These are phyloP conservation scores for Protobothrops flavoviridis DNA, from an alignment of 2,113 vertebrate genomes.

Conservation along the genomic window DNA sequence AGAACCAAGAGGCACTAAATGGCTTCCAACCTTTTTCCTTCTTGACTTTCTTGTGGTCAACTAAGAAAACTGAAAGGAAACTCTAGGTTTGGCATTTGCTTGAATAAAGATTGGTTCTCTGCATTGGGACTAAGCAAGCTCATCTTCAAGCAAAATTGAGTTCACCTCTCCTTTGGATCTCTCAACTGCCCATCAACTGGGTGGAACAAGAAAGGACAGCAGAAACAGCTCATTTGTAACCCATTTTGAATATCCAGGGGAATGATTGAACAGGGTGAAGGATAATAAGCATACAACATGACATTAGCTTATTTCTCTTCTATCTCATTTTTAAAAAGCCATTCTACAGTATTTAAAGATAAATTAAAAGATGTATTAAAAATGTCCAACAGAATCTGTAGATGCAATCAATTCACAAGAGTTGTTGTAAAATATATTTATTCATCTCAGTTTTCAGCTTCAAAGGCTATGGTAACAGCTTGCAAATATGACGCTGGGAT, in stretches of 20 bases:
- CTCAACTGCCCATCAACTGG: neutral
- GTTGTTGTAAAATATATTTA: neutral
- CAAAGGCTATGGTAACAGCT: neutral
- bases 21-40: neutral
- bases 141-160: neutral
- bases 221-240: neutral
- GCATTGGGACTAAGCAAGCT: neutral
- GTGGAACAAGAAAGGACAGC: neutral
- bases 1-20: neutral
- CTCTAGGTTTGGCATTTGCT: neutral
- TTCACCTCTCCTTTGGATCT: neutral
- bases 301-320: neutral
- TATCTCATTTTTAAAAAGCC: neutral
- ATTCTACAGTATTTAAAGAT: neutral
- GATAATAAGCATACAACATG: neutral
- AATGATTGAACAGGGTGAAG: neutral
- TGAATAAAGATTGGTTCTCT: neutral
- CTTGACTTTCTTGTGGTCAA: neutral
- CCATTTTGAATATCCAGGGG: neutral
- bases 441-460: neutral
- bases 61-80: neutral
- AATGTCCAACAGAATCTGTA: neutral
- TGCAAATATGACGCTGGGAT: neutral
- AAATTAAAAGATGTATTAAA: neutral
- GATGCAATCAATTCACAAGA: neutral